phyloP scores from a whole-genome alignment of 2,888 invertebrate species.

The Hylaea fasciaria region DNA sequence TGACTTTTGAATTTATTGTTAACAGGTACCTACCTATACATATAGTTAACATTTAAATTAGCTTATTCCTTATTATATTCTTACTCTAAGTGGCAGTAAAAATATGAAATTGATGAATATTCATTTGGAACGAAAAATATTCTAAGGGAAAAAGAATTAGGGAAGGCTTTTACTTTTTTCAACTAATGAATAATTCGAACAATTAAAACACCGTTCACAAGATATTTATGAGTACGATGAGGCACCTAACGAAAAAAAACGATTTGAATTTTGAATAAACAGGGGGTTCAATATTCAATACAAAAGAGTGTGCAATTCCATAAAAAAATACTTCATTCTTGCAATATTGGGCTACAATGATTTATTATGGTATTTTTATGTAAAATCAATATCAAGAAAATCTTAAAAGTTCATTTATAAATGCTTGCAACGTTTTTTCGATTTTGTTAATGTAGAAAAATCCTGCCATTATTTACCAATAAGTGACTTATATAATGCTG shows the following conservation, averaged over 20 bases:
- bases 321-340: no score
- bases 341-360: no score
- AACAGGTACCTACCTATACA: no score
- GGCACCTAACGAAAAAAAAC: neutral
- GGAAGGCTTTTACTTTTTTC: conserved; percentile 17
- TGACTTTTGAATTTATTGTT: no score
- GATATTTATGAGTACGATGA: neutral
- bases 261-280: conserved; percentile 10
- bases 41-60: neutral
- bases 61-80: neutral
- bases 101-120: conserved; percentile 22
- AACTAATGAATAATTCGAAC: conserved; percentile 22
- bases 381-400: no score
- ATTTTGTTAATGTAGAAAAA: neutral
- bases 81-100: neutral
- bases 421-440: neutral
- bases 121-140: conserved; percentile 23
- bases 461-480: neutral
- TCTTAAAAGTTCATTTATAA: neutral
- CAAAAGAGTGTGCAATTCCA: neutral
- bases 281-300: no score
- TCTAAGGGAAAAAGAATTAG: conserved; percentile 10
- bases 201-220: conserved; percentile 15
- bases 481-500: neutral
- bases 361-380: no score